Conservation (phyloP, 37 sponge, comb jelly and placozoan genomes). For the Agelas oroides region DNA sequence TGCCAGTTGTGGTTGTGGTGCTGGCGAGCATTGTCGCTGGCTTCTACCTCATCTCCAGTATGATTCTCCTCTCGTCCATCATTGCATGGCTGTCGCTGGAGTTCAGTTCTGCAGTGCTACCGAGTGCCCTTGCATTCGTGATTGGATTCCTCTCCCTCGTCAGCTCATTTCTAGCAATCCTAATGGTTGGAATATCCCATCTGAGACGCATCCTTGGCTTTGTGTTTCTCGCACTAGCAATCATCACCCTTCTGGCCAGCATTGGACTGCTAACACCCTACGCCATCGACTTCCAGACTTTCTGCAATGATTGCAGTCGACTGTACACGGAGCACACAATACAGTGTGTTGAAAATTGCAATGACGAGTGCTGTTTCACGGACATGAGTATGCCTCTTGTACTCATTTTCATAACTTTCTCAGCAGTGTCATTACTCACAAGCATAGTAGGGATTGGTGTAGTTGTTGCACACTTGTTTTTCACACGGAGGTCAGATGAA, state of each 20-base stretch:
- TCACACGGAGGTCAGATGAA: neutral
- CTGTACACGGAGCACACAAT: conserved; percentile 14
- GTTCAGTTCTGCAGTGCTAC: conserved; percentile 33
- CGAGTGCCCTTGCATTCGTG: conserved; percentile 42
- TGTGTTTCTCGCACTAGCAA: conserved; percentile 8
- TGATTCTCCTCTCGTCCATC: conserved; percentile 60
- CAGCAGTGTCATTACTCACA: conserved; percentile 28
- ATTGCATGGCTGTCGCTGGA: conserved; percentile 66
- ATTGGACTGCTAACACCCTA: conserved; percentile 44
- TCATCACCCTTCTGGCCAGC: conserved; percentile 28
- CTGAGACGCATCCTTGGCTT: conserved; percentile 1
- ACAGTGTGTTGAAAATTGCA: conserved; percentile 43
- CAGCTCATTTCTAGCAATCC: conserved; percentile 13
- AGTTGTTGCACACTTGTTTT: conserved; percentile 1
- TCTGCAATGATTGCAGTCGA: conserved; percentile 43
- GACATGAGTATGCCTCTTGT: conserved; percentile 52
- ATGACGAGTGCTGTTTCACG: conserved; percentile 72
- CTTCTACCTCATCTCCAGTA: conserved; percentile 47
- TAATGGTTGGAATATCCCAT: conserved; percentile 39
- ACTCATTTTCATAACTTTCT: conserved; percentile 30
- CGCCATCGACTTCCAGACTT: neutral
- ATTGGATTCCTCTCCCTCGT: conserved; percentile 52
- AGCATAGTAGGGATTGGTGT: conserved; percentile 22
- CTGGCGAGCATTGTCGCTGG: neutral
- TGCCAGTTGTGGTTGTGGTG: neutral